Evolutionary conservation across 2,888 invertebrate species (phyloP).

Genomic region (Hirudinaria manillensis): DNA sequence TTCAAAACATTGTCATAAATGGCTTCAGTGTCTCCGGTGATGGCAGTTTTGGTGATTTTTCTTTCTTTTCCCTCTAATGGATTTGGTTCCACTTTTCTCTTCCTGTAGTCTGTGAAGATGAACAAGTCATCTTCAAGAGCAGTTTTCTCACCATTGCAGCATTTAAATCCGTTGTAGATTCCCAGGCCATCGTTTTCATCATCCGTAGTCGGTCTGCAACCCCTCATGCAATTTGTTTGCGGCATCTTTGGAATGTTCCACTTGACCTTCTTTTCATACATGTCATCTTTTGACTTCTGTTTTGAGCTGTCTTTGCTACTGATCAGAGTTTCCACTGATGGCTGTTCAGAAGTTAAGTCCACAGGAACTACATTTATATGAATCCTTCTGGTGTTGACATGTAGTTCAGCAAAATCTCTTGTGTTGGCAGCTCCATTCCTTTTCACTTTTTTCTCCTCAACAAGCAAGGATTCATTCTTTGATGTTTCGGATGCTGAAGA

Average conservation of each 20-base stretch:
- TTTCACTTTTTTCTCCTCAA: too few relatives aligned
- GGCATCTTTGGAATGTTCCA: slow-evolving; percentile 1
- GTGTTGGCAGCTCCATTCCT: too few relatives aligned
- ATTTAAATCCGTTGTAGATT: not conserved
- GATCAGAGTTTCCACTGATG: not conserved
- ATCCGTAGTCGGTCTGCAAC: not conserved
- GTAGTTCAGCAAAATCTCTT: too few relatives aligned
- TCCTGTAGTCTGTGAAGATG: slow-evolving; percentile 5
- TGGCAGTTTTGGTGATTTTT: not conserved
- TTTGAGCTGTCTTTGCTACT: not conserved
- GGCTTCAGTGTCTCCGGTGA: not conserved
- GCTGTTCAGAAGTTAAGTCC: not conserved
- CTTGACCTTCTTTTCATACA: not conserved
- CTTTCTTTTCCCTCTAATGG: not conserved
- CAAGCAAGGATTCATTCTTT: too few relatives aligned
- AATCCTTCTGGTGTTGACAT: too few relatives aligned
- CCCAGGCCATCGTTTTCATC: not conserved
- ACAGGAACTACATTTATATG: not conserved
- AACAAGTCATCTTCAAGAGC: not conserved
- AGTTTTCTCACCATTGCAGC: not conserved
- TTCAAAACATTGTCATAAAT: not conserved
- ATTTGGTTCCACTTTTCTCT: not conserved
- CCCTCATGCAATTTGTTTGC: slow-evolving; percentile 13
- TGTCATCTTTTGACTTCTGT: not conserved
- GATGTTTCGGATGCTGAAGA: too few relatives aligned